Percentiles rank a stretch among this genome's conserved stretches.
Conservation (phyloP, 2,797 vertebrate species). For the Micropoecilia bifurca region DNA sequence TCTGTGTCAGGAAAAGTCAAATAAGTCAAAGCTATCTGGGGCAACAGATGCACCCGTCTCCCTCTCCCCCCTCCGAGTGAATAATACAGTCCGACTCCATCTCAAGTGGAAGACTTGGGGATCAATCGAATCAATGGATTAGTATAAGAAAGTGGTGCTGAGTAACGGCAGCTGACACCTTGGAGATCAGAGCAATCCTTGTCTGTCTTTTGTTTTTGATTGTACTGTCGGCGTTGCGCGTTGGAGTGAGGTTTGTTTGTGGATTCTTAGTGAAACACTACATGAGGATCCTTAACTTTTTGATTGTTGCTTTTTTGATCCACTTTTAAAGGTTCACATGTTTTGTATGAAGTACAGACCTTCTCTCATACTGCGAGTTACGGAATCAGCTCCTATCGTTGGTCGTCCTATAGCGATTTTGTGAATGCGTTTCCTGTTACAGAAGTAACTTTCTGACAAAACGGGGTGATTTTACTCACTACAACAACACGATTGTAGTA, state of each 20-base stretch:
- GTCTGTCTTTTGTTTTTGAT: slow-evolving; percentile 3
- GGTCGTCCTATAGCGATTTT: neutral
- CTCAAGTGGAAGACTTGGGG: slow-evolving; percentile 51
- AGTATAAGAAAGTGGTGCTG: slow-evolving; percentile 39
- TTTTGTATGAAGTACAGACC: neutral
- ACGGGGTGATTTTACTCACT: neutral
- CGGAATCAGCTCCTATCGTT: no score
- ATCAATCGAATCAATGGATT: slow-evolving; percentile 78
- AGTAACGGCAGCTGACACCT: slow-evolving; percentile 47
- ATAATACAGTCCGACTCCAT: slow-evolving; percentile 61
- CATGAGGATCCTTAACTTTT: neutral
- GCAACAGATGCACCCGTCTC: slow-evolving; percentile 76
- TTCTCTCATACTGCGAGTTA: neutral
- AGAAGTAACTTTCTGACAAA: slow-evolving; percentile 4
- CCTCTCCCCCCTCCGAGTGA: slow-evolving; percentile 29
- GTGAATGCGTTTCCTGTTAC: neutral
- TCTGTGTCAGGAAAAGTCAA: slow-evolving; percentile 78
- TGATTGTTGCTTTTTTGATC: neutral
- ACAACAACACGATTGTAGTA: neutral
- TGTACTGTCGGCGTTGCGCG: slow-evolving; percentile 13
- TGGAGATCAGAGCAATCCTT: neutral
- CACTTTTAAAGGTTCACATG: neutral
- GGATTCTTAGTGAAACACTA: neutral
- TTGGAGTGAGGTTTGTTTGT: neutral
- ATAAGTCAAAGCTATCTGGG: slow-evolving; percentile 80